Base-by-base conservation (phyloP, 2,888 invertebrate species). In the Drosophila paranaensis region DNA sequence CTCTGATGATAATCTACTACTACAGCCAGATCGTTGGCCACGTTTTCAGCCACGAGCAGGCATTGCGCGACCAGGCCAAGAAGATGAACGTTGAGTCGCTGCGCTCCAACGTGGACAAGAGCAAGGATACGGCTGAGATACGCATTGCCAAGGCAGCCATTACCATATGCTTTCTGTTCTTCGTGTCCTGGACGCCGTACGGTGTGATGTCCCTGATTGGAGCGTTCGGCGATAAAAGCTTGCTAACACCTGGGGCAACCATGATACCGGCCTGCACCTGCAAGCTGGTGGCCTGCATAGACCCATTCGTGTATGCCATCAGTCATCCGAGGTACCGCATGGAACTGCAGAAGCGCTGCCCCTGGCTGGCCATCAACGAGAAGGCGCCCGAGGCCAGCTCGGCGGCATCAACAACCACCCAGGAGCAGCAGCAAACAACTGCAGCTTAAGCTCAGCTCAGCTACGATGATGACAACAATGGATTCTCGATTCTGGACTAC, bases 151-250 rank as follows among this genome's bases (percentile, higher is more conserved):
- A 97, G 90, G 97, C 97, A 13, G 97, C 97, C 1, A 96, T 97
- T 55, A 96, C 97, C 0, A 95, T 97, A 46, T 96, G 97, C 89
- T 97, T 96, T 92, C 93, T 97, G 4, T 97, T 95, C 91, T 95
- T 98, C n/a, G 95, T 96, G 3, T 96, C 97, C 0, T 98, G 98
- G 98, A 97, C 97, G 4, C 98, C 98, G 0, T 98, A 98, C 90
- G 97, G 97, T 0, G 95, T 96, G 0, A 95, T 95, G 91, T 95
- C 97, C 0, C 93, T 97, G 63, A 96, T 96, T 76, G 97, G 97
- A 4, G 96, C 96, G 2, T 97, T 96, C 89, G 97, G 97, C 25
- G 95, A 97, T 91, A 91, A 89, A 89, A 93, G 94, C 60, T 91
- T 96, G 3, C 93, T 96, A 2, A 96, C 96, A 2, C 96, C 96